Evolutionary conservation across 2,888 invertebrate species (phyloP).

Genomic region (Tetropium fuscum): DNA sequence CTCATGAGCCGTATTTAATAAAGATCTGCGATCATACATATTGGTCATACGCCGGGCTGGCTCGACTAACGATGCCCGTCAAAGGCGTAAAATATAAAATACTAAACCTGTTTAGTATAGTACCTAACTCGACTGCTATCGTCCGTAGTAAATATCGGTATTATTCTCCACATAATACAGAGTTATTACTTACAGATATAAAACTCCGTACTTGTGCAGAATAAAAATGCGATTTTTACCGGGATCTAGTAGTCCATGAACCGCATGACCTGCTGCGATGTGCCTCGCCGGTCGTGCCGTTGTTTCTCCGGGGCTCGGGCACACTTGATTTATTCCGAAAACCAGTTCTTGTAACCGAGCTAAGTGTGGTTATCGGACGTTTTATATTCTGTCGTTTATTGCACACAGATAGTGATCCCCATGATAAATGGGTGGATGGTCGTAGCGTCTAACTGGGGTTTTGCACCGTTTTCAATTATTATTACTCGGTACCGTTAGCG

Average conservation of each 20-base stretch:
- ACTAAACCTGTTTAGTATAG: conserved; percentile 2
- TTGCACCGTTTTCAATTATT: conserved; percentile 42
- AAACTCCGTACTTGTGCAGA: conserved; percentile 43
- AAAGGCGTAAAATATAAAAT: conserved; percentile 3
- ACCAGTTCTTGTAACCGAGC: conserved; percentile 58
- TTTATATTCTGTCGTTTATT: conserved; percentile 58
- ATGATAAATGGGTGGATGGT: conserved; percentile 43
- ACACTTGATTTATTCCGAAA: conserved; percentile 61
- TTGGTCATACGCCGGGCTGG: not conserved
- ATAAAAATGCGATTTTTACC: conserved; percentile 55
- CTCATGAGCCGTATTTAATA: not conserved
- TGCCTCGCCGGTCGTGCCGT: conserved; percentile 60
- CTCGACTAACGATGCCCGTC: not conserved
- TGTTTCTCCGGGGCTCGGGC: conserved; percentile 58
- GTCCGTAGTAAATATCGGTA: conserved; percentile 12
- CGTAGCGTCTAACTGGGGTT: conserved; percentile 36
- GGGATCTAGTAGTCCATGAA: conserved; percentile 65
- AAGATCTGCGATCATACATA: not conserved
- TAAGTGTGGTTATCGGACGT: conserved; percentile 58
- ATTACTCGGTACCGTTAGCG: conserved; percentile 20
- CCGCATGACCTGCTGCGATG: conserved; percentile 64
- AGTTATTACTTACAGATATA: conserved; percentile 26
- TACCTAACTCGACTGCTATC: not conserved
- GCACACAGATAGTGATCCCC: conserved; percentile 53
- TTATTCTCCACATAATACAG: conserved; percentile 23